Conservation (phyloP, 92 coral and sea anemone species). For the Palythoa grandis region DNA sequence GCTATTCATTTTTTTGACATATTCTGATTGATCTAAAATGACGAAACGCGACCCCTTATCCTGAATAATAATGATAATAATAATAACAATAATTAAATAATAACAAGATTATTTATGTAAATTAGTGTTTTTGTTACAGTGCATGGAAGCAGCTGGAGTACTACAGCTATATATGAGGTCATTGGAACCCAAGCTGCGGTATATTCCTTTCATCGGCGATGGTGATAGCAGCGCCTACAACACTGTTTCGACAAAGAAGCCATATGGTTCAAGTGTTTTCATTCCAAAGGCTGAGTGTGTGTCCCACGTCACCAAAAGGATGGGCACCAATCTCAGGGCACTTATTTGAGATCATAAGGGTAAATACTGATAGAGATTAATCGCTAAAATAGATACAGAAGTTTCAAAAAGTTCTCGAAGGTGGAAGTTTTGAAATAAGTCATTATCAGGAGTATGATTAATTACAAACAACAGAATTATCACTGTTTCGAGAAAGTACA, state of each 20-base stretch:
- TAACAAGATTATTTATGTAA: not conserved
- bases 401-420: not conserved
- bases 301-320: slow-evolving; percentile 45
- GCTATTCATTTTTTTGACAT: no score
- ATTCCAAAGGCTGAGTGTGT: slow-evolving; percentile 48
- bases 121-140: slow-evolving; percentile 19
- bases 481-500: not conserved
- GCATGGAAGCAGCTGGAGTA: slow-evolving; percentile 41
- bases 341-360: slow-evolving; percentile 33
- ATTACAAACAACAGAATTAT: not conserved
- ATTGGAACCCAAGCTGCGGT: not conserved
- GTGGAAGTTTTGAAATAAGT: not conserved
- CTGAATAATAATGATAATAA: not conserved
- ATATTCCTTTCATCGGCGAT: slow-evolving; percentile 42
- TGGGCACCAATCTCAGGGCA: slow-evolving; percentile 45
- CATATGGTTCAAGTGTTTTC: slow-evolving; percentile 27
- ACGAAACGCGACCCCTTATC: no score
- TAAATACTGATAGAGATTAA: slow-evolving; percentile 13
- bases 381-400: not conserved
- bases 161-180: slow-evolving; percentile 23
- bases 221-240: slow-evolving; percentile 38
- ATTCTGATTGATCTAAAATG: no score
- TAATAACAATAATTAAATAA: not conserved
- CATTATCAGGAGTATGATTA: not conserved
- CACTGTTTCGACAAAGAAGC: slow-evolving; percentile 6